Evolutionary conservation across 2,888 invertebrate genomes (phyloP), one percentile per base, ranked within the genome.

Genomic region (Antheraea yamamai): DNA sequence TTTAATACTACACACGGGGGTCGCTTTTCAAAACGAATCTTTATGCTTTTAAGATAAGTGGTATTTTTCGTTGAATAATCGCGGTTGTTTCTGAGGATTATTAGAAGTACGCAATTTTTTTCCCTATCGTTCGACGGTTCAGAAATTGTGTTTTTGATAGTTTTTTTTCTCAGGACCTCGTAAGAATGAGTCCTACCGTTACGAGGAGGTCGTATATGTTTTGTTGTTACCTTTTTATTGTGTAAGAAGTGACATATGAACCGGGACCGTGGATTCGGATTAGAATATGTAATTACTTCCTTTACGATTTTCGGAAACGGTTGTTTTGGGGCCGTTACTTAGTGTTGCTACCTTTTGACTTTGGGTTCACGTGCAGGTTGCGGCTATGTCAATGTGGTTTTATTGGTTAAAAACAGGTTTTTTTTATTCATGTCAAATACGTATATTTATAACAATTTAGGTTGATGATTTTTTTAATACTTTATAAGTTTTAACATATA

Each of bases 241-340:
- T 92, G 83, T 86, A 85, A 84, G 84, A 84, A 87, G 92, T 94
- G 95, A 94, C 95, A 94, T 92, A 91, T 91, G 95, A 94, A 92
- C 92, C 92, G 93, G 91, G 90, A 85, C 85, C 87, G 83, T 84
- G 89, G 90, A 88, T 88, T 89, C 83, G 92, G 93, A 94, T 94
- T 93, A 92, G 95, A 93, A 95, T 94, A 94, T 92, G 93, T 95
- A 95, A 95, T 95, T 94, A 94, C 92, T 95, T 95, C 95, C 95
- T 94, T 93, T 92, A 93, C 91, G 94, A 88, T 89, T 91, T 93
- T 91, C 91, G 95, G 94, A 94, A 94, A 92, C 92, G 91, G 89
- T 88, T 87, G 85, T 86, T 82, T 78, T n/a, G 85, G 76, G 86
- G 88, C 88, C 89, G 91, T 91, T 91, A 88, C 82, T 83, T 84